A percentile compares a stretch with the other conserved stretches of the same genome.
Evolutionary conservation across 2,797 vertebrate species (phyloP).

Genomic region (Coregonus ussuriensis): DNA sequence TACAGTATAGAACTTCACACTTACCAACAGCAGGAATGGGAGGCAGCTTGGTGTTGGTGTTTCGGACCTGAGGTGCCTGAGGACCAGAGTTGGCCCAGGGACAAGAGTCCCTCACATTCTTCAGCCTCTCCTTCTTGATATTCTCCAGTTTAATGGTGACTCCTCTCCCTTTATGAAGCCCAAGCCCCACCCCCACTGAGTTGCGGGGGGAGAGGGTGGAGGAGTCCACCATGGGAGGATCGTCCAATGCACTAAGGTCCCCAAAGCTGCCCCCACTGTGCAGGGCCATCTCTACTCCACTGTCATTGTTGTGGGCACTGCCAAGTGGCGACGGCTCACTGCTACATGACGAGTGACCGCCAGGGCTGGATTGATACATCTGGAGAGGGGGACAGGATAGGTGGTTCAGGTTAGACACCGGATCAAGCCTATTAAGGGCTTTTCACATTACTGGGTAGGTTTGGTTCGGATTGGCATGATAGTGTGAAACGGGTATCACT

Average conservation of each 20-base stretch:
- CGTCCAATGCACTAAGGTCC: constrained; percentile 89
- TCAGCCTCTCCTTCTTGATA: constrained; percentile 96
- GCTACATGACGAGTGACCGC: constrained; percentile 96
- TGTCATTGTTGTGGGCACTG: constrained; percentile 96
- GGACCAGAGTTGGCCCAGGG: constrained; percentile 84
- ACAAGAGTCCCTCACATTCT: constrained; percentile 91
- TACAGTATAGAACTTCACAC: constrained; percentile 37
- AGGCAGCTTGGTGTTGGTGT: constrained; percentile 92
- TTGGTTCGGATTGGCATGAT: background rate
- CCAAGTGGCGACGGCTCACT: constrained; percentile 96
- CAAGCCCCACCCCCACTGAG: constrained; percentile 84
- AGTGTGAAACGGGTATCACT: background rate
- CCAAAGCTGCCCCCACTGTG: constrained; percentile 95
- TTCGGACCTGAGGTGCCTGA: constrained; percentile 65
- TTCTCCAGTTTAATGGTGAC: constrained; percentile 91
- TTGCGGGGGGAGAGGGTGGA: constrained; percentile 84
- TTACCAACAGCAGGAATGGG: constrained; percentile 90
- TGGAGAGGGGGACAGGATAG: constrained; percentile 49
- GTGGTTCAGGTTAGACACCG: background rate
- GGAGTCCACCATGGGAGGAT: constrained; percentile 87
- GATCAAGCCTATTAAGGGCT: background rate
- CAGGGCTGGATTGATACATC: constrained; percentile 98
- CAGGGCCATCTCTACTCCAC: constrained; percentile 95
- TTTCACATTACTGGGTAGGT: background rate
- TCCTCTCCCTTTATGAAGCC: constrained; percentile 85